phyloP scores from a whole-genome alignment of 2,113 vertebrate genomes.

The Excalfactoria chinensis region DNA sequence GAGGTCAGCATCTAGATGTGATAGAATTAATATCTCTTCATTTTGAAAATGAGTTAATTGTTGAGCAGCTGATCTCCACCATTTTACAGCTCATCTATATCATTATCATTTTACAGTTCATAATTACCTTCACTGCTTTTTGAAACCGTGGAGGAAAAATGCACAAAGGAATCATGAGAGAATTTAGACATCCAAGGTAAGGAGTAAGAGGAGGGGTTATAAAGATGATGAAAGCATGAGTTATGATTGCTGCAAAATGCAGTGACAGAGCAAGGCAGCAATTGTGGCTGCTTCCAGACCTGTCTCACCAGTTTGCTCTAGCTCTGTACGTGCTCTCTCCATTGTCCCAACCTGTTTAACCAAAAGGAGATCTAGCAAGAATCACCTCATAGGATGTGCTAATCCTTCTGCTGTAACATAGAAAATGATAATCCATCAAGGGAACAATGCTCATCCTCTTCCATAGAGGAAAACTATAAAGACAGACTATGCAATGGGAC shows the following conservation, averaged over 20 bases:
- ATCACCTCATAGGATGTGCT: background rate
- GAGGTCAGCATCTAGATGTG: no score
- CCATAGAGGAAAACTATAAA: background rate
- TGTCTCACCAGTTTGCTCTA: constrained; percentile 1
- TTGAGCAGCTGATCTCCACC: no score
- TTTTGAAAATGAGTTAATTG: no score
- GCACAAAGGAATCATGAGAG: background rate
- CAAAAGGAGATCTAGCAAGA: constrained; percentile 23
- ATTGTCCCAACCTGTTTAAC: constrained; percentile 14
- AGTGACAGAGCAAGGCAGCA: background rate
- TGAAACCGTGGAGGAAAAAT: constrained; percentile 49
- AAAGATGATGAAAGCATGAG: constrained; percentile 33
- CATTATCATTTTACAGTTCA: no score
- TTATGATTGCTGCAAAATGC: background rate
- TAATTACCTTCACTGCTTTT: no score
- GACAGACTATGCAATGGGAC: background rate
- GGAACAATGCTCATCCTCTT: background rate
- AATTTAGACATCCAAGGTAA: constrained; percentile 50
- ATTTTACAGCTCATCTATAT: no score
- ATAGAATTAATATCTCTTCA: no score
- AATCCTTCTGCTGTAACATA: background rate
- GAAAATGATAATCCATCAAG: fast-evolving
- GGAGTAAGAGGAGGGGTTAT: background rate
- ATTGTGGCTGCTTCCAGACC: background rate
- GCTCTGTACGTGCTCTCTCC: constrained; percentile 4